Evolutionary conservation across 2,888 invertebrate genomes (phyloP).

Genomic region (Macropis europaea): DNA sequence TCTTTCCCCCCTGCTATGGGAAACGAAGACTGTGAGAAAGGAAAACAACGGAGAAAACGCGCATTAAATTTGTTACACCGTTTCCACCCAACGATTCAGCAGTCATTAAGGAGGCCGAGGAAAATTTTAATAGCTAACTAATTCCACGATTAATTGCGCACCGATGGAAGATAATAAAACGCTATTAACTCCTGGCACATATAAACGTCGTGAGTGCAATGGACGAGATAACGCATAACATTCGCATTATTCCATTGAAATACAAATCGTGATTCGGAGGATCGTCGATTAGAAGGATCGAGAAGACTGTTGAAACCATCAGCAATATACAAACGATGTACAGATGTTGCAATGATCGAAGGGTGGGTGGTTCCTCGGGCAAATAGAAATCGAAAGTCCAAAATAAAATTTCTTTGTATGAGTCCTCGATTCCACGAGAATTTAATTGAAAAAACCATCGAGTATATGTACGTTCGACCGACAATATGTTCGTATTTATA

Average conservation of each 20-base stretch:
- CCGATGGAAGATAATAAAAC: not conserved
- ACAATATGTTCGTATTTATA: too few species aligned
- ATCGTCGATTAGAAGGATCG: too few species aligned
- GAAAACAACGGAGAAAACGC: constrained; percentile 12
- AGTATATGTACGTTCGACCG: too few species aligned
- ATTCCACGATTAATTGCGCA: constrained; percentile 17
- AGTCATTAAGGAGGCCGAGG: constrained; percentile 21
- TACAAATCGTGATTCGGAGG: not conserved
- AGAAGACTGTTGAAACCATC: too few species aligned
- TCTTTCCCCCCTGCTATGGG: not conserved
- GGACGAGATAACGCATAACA: not conserved
- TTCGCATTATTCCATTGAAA: not conserved
- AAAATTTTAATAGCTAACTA: constrained; percentile 29
- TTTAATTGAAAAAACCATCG: too few species aligned
- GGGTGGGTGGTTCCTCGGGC: too few species aligned
- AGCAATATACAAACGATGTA: too few species aligned
- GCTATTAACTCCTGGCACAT: constrained; percentile 19
- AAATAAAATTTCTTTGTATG: too few species aligned
- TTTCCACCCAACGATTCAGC: constrained; percentile 9
- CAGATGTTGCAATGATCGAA: too few species aligned
- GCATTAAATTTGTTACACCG: constrained; percentile 17
- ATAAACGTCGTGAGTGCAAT: not conserved
- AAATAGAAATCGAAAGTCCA: too few species aligned
- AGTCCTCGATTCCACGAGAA: too few species aligned
- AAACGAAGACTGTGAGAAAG: constrained; percentile 7